Conservation (phyloP, 2,113 vertebrate genomes). For the Neopipo cinnamomea region DNA sequence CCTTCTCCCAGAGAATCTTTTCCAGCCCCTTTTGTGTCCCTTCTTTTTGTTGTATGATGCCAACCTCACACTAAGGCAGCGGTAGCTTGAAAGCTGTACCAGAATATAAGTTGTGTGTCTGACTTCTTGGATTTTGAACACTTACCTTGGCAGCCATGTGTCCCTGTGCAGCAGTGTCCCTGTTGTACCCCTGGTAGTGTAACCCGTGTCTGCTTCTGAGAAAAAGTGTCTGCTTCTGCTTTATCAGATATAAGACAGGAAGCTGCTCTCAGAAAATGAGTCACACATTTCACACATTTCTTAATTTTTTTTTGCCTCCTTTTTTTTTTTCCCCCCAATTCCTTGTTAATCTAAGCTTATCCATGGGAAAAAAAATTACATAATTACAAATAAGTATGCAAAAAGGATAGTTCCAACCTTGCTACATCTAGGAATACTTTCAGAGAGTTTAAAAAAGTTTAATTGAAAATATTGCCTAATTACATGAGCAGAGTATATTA, state of each 20-base stretch:
- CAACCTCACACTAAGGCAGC: neutral
- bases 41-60: neutral
- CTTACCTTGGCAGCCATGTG: conserved; percentile 55
- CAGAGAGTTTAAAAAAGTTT: neutral
- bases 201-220: neutral
- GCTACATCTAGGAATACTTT: neutral
- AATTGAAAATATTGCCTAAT: neutral
- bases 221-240: conserved; percentile 32
- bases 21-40: neutral
- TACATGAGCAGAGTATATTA: neutral
- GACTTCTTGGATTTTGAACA: neutral
- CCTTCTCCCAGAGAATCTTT: neutral
- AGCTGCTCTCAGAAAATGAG: conserved; percentile 54
- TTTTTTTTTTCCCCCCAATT: neutral
- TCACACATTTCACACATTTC: neutral
- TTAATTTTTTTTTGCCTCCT: neutral
- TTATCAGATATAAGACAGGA: conserved; percentile 62
- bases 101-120: neutral
- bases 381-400: neutral
- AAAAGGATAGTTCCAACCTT: neutral
- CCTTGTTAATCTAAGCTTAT: neutral
- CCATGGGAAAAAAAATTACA: neutral
- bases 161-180: neutral
- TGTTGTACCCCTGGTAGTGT: neutral
- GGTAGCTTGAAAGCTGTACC: neutral